Evolutionary conservation across 2,888 invertebrate species (phyloP).

Genomic region (Ennomos erosarius): DNA sequence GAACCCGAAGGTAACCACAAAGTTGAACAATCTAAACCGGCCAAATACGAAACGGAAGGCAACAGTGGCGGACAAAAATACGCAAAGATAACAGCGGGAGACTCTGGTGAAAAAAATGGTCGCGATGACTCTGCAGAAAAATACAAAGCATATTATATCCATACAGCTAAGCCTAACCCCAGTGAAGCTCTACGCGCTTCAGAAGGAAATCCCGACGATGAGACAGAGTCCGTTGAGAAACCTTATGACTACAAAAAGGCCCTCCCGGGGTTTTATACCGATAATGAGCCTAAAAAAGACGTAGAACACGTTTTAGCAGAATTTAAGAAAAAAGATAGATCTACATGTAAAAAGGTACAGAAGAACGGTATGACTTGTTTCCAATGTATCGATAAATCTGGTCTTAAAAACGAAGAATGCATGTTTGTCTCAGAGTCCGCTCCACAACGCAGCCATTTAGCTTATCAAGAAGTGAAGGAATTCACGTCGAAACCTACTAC

Average conservation of each 20-base stretch:
- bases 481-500: conserved; percentile 80
- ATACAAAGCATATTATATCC: conserved; percentile 74
- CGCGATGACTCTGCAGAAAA: conserved; percentile 64
- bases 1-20: conserved; percentile 75
- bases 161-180: conserved; percentile 67
- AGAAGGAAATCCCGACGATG: conserved; percentile 65
- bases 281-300: conserved; percentile 86
- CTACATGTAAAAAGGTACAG: conserved; percentile 88
- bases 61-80: conserved; percentile 63
- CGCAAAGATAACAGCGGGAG: conserved; percentile 54
- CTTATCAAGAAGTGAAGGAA: conserved; percentile 88
- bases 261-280: conserved; percentile 79
- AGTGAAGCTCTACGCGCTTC: conserved; percentile 70
- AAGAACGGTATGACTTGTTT: conserved; percentile 92
- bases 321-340: conserved; percentile 89
- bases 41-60: conserved; percentile 63
- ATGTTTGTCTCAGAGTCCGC: conserved; percentile 90
- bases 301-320: conserved; percentile 90
- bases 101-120: conserved; percentile 53
- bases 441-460: conserved; percentile 87
- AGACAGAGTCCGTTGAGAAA: conserved; percentile 59
- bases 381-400: conserved; percentile 88
- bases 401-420: conserved; percentile 91
- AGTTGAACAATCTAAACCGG: conserved; percentile 61
- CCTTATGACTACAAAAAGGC: conserved; percentile 79